Evolutionary conservation across 2,888 invertebrate genomes (phyloP).

Genomic region (Caenorhabditis plicata): DNA sequence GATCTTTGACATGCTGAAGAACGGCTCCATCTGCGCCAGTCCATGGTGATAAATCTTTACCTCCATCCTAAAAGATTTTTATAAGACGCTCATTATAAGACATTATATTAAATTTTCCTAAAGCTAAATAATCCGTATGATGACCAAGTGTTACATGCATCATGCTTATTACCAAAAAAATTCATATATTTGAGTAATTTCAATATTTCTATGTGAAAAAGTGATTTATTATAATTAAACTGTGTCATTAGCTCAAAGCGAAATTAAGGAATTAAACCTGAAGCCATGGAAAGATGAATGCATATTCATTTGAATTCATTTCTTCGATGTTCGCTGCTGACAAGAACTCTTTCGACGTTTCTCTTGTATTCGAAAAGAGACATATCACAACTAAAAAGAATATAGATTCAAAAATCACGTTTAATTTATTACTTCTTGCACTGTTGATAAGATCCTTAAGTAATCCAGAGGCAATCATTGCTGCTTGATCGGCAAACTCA

Average conservation of each 20-base stretch:
- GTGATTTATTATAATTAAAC: no score
- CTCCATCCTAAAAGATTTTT: no score
- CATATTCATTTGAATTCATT: constrained; percentile 44
- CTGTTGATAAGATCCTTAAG: constrained; percentile 36
- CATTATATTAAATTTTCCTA: no score
- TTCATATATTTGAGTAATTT: no score
- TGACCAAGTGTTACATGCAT: no score
- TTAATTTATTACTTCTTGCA: constrained; percentile 34
- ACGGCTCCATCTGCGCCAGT: constrained; percentile 61
- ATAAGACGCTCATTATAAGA: no score
- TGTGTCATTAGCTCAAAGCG: no score
- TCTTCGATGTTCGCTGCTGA: constrained; percentile 36
- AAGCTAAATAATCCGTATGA: no score
- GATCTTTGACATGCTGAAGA: constrained; percentile 62
- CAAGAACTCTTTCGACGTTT: constrained; percentile 41
- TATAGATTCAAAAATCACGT: background rate
- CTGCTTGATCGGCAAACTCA: constrained; percentile 35
- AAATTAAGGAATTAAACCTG: no score
- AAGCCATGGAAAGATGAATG: constrained; percentile 48
- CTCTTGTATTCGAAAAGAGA: constrained; percentile 45
- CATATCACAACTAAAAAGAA: constrained; percentile 40
- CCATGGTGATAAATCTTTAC: constrained; percentile 63
- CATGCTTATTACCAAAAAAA: no score
- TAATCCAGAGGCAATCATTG: constrained; percentile 40
- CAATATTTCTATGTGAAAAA: no score